phyloP scores from a whole-genome alignment of 2,113 vertebrate genomes.

The Periophthalmodon schlosseri region DNA sequence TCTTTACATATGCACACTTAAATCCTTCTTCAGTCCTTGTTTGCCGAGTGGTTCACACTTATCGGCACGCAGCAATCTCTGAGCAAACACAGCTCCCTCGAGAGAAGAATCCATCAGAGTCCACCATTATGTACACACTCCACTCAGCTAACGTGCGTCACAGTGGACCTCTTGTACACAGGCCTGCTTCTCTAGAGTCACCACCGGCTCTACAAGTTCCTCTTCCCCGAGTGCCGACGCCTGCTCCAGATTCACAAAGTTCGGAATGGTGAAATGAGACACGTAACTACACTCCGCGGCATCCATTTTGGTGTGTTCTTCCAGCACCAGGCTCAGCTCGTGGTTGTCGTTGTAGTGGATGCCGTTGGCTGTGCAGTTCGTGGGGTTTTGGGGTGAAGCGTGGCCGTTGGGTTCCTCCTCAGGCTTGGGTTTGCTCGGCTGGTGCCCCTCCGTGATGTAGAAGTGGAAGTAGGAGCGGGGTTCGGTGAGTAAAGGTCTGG shows the following conservation, averaged over 20 bases:
- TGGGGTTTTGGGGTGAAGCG: not conserved
- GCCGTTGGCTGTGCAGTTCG: conserved; percentile 46
- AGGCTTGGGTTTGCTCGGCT: conserved; percentile 17
- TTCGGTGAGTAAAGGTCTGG: conserved; percentile 75
- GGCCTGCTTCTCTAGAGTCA: conserved; percentile 77
- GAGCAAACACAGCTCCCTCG: not conserved
- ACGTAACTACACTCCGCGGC: conserved; percentile 70
- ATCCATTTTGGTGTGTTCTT: conserved; percentile 60
- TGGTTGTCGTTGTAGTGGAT: conserved; percentile 59
- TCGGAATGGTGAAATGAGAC: conserved; percentile 89
- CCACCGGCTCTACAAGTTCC: conserved; percentile 82
- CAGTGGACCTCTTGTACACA: conserved; percentile 35
- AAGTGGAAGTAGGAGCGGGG: conserved; percentile 86
- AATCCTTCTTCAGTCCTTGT: not conserved
- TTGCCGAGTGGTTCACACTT: not conserved
- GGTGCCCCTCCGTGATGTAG: conserved; percentile 82
- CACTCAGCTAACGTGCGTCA: conserved; percentile 19
- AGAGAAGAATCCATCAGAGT: not conserved
- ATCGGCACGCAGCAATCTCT: not conserved
- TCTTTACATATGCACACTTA: no score
- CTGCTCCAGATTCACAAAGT: conserved; percentile 88
- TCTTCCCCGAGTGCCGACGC: conserved; percentile 84
- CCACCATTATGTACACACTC: not conserved
- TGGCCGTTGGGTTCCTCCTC: conserved; percentile 1
- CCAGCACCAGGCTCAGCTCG: conserved; percentile 54